A percentile compares a stretch with the other conserved stretches of the same genome.
These are phyloP conservation scores for Nothobranchius kuhntae DNA, from an alignment of 2,113 vertebrate species.

Conservation along the genomic window DNA sequence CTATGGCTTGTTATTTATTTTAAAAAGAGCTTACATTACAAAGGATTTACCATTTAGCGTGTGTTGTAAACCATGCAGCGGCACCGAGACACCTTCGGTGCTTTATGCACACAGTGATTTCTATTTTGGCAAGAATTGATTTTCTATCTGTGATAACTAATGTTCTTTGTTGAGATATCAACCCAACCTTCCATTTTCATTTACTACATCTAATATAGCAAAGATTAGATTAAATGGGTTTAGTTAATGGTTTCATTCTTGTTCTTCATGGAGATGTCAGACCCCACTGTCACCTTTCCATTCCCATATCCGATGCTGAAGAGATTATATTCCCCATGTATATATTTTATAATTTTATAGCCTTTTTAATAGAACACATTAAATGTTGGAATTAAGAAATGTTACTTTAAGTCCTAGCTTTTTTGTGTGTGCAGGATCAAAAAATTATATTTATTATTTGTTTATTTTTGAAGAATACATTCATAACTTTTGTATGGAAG, in stretches of 20 bases:
- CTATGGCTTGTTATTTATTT: constrained; percentile 19
- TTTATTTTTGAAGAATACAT: background rate
- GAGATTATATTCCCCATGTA: constrained; percentile 48
- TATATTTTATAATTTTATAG: constrained; percentile 44
- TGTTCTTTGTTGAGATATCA: constrained; percentile 57
- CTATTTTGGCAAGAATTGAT: constrained; percentile 54
- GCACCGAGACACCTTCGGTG: constrained; percentile 31
- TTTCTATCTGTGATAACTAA: constrained; percentile 64
- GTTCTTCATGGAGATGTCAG: constrained; percentile 61
- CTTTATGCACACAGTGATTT: constrained; percentile 38
- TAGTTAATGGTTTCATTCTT: constrained; percentile 68
- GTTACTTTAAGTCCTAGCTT: constrained; percentile 25
- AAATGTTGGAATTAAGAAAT: constrained; percentile 29
- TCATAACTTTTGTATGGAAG: background rate
- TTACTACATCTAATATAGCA: constrained; percentile 63
- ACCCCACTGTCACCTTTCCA: constrained; percentile 38
- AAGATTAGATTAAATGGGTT: constrained; percentile 69
- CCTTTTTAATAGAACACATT: constrained; percentile 42
- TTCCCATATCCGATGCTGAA: constrained; percentile 22
- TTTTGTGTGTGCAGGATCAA: constrained; percentile 10
- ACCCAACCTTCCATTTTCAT: constrained; percentile 60
- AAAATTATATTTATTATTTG: background rate
- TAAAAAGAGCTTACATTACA: constrained; percentile 15
- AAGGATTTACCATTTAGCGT: constrained; percentile 15
- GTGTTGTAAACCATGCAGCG: constrained; percentile 16